phyloP scores from a whole-genome alignment of 2,888 invertebrate species.

The Serripes groenlandicus region DNA sequence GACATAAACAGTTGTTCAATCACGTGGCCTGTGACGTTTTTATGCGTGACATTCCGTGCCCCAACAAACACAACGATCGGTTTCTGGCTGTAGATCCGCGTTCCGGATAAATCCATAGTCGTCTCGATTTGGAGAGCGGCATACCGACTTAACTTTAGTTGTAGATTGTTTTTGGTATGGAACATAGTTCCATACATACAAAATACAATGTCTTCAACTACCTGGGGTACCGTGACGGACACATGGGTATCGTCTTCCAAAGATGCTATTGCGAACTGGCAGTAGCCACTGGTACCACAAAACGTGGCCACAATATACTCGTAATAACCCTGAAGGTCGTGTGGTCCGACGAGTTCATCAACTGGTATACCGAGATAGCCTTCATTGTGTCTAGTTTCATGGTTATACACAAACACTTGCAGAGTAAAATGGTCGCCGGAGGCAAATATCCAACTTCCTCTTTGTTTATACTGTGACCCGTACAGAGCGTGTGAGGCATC shows the following conservation, averaged over 20 bases:
- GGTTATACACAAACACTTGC: not conserved
- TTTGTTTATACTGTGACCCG: not conserved
- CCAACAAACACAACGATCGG: constrained; percentile 57
- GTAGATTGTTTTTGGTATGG: not conserved
- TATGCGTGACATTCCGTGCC: constrained; percentile 39
- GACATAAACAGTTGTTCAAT: constrained; percentile 50
- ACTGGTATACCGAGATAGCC: constrained; percentile 54
- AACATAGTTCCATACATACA: constrained; percentile 25
- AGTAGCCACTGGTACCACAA: constrained; percentile 54
- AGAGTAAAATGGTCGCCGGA: not conserved
- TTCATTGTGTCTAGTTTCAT: constrained; percentile 21
- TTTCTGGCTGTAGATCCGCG: constrained; percentile 41
- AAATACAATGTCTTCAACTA: not conserved
- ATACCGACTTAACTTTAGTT: constrained; percentile 29
- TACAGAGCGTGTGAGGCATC: not conserved
- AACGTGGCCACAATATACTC: constrained; percentile 47
- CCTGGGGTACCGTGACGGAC: not conserved
- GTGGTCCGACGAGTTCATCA: not conserved
- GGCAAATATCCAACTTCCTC: not conserved
- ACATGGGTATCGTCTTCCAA: constrained; percentile 4
- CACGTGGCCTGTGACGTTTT: constrained; percentile 22
- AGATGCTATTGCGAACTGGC: constrained; percentile 58
- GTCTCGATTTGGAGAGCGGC: constrained; percentile 51
- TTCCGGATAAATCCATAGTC: constrained; percentile 53
- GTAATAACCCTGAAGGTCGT: not conserved